Percentiles rank a stretch among this genome's conserved stretches.
Conservation (phyloP, 2,797 vertebrate species). For the Darevskia mixta region DNA sequence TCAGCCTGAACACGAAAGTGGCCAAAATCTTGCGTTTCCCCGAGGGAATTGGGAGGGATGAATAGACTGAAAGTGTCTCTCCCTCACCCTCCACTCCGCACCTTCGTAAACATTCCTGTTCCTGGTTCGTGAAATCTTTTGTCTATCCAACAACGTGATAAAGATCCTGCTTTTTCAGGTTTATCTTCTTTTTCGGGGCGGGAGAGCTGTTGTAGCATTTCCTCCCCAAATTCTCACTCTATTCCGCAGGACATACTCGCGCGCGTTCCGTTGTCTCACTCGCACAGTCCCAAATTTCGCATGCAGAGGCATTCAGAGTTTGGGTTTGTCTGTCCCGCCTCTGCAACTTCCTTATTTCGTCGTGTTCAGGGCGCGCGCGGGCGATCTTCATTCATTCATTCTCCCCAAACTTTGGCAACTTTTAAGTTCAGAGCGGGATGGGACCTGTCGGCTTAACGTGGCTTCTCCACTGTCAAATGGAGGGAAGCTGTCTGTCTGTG, state of each 20-base stretch:
- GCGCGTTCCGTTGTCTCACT: neutral
- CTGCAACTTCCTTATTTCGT: neutral
- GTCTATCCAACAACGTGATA: neutral
- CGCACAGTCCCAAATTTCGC: neutral
- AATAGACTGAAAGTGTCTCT: neutral
- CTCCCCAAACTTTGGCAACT: neutral
- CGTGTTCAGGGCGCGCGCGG: neutral
- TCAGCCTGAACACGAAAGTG: neutral
- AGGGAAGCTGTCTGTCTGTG: neutral
- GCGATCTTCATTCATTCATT: constrained; percentile 5
- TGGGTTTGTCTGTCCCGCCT: neutral
- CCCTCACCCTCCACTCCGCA: neutral
- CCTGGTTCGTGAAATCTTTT: neutral
- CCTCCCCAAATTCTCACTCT: neutral
- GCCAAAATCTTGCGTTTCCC: neutral
- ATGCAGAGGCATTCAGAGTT: neutral
- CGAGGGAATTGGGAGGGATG: neutral
- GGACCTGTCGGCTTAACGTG: neutral
- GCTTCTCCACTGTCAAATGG: neutral
- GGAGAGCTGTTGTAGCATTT: neutral
- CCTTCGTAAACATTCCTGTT: neutral
- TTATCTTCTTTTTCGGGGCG: neutral
- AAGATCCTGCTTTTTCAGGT: neutral
- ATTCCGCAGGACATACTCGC: neutral
- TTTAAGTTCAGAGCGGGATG: neutral